Base-by-base conservation (phyloP, 2,888 invertebrate genomes). In the Acleris sparsana region DNA sequence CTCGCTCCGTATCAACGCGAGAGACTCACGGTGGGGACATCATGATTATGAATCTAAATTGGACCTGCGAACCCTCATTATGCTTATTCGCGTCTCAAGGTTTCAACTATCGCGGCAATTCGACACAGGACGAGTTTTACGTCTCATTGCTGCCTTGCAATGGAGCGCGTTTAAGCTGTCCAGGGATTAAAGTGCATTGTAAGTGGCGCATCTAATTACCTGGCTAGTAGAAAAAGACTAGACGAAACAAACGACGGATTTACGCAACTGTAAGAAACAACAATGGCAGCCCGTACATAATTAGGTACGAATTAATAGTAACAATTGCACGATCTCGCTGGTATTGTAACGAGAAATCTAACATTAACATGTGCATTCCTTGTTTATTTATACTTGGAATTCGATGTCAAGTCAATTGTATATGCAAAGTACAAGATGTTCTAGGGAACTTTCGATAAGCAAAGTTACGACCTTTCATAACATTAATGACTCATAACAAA, bases 241-340 rank as follows among this genome's bases (percentile, higher is more conserved):
- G 72, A 68, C 69, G 74, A 72, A 76, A 79, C 78, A 78, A 80
- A 77, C 76, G 70, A 71, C 78, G 81, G 82, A 82, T 78, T 76
- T 75, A 76, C 80, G 76, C 78, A 79, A 79, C 73, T 66, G 62
- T 58, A 72, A 72, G 62, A 69, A 76, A 77, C 76, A 81, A 82
- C 79, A 76, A 74, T 75, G 73, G 72, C 73, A 71, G 71, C 71
- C 71, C 65, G 71, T 74, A 75, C 44, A 65, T 60, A 65, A 55
- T 55, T 56, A 60, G 39, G 29, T 44, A 22, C 46, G 33, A 55
- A 56, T 51, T 60, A 56, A 61, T 49, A 59, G 25, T 58, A 46
- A 25, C 43, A 65, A 60, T 48, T 60, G 43, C 22, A 48, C 20
- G 33, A 56, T 17, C 29, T 29, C 4, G 11, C 39, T 33, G 13